A percentile compares a stretch with the other conserved stretches of the same genome.
phyloP scores from a whole-genome alignment of 1,140 invertebrate species.

The Oryctes rhinoceros region DNA sequence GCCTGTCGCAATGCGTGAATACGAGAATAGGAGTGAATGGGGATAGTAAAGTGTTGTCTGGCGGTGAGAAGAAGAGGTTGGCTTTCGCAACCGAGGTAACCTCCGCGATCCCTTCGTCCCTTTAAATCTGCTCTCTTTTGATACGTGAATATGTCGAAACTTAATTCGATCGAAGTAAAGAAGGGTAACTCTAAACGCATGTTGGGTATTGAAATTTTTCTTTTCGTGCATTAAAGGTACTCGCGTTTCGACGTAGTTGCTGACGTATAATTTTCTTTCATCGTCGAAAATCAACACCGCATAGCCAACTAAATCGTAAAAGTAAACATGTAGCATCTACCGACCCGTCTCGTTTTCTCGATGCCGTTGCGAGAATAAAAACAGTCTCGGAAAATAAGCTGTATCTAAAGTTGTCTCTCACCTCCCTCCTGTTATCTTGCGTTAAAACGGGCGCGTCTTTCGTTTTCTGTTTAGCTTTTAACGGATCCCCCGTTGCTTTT shows the following conservation, averaged over 20 bases:
- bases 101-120: no score
- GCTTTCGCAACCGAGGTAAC: conserved; percentile 91
- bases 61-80: conserved; percentile 92
- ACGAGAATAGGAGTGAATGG: conserved; percentile 80
- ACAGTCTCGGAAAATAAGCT: conserved; percentile 4
- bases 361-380: not conserved
- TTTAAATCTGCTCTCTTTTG: no score
- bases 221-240: no score
- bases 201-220: no score
- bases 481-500: conserved; percentile 93
- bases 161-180: no score
- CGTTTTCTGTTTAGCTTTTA: conserved; percentile 71
- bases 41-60: conserved; percentile 84
- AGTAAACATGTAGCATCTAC: not conserved
- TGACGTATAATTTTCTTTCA: not conserved
- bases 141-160: no score
- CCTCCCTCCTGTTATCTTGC: not conserved
- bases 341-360: not conserved
- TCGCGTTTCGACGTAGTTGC: not conserved
- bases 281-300: not conserved
- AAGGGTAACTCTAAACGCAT: no score
- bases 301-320: not conserved
- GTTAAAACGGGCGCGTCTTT: conserved; percentile 16
- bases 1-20: conserved; percentile 73
- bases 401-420: conserved; percentile 21